Percentiles rank a stretch among this genome's conserved stretches.
Conservation (phyloP, 2,797 vertebrate genomes). For the Petrocephalus sullivani region DNA sequence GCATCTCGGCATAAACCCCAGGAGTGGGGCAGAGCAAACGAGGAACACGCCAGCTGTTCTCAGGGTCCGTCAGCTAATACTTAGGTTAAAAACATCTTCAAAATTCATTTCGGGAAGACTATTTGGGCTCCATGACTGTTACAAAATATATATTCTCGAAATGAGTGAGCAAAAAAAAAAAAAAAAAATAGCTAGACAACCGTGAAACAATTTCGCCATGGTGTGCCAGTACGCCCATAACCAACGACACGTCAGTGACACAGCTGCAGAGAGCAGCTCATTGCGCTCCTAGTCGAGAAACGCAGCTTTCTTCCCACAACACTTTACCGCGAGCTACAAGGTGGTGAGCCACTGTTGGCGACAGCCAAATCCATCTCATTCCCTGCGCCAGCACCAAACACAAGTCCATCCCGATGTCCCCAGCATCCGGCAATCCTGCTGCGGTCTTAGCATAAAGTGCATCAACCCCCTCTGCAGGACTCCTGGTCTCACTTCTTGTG, state of each 20-base stretch:
- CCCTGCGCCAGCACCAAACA: neutral
- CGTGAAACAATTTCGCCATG: neutral
- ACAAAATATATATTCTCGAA: slow-evolving; percentile 3
- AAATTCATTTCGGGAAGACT: neutral
- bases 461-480: neutral
- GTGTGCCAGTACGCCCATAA: neutral
- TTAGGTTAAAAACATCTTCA: neutral
- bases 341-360: neutral
- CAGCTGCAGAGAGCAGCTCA: neutral
- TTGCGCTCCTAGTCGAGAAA: neutral
- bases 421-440: neutral
- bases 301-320: neutral
- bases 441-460: neutral
- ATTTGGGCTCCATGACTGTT: neutral
- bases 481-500: slow-evolving; percentile 18
- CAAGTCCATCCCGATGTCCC: neutral
- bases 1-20: neutral
- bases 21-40: neutral
- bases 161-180: neutral
- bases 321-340: neutral
- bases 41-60: neutral
- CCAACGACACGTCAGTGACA: neutral
- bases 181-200: neutral
- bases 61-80: neutral
- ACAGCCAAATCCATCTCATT: neutral